Base-by-base conservation (phyloP, 2,113 vertebrate genomes). In the Clarias gariepinus region DNA sequence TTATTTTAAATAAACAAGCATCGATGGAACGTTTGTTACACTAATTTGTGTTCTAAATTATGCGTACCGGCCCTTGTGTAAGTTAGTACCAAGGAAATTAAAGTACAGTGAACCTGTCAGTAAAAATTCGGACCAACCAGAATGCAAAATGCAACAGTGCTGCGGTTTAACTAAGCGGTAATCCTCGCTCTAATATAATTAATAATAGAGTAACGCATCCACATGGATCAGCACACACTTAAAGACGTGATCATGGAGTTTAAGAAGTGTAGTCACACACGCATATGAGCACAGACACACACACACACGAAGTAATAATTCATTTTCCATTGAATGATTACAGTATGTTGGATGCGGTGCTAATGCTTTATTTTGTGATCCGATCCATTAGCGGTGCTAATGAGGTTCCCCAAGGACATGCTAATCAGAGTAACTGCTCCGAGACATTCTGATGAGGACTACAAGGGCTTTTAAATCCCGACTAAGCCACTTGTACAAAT, bases 341-440 rank as follows among this genome's bases (percentile, higher is more conserved):
- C 33, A 36, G 33, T 36, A 77, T 15, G 71, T 47, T 25, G 71
- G 71, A 23, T 53, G 13, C 23, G n/a, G 47, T 30, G 7, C 23
- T 53, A 28, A 77, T 77, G 74, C 16, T 77, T 53, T 77, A 53
- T 53, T 55, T 73, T 60, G 68, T 58, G 68, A 73, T 74, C 68
- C 10, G 47, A 74, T 73, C 82, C 82, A 83, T 83, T 83, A 71
- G 66, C 28, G 55, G 28, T 58, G 53, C 52, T 73, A 69, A 33
- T 36, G 28, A 73, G 66, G 30, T 61, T 58, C 33, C 52, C 53
- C 21, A 61, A 74, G 82, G 82, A 33, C 68, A 9, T 11, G 28
- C 28, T 74, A 74, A 84, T 74, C 68, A 84, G 55, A 9, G 30
- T 61, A 41, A 60, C 13, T n/a, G 82, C 68, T 47, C 82, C 15